Conservation (phyloP, 2,113 vertebrate genomes). For the Calidris pygmaea region DNA sequence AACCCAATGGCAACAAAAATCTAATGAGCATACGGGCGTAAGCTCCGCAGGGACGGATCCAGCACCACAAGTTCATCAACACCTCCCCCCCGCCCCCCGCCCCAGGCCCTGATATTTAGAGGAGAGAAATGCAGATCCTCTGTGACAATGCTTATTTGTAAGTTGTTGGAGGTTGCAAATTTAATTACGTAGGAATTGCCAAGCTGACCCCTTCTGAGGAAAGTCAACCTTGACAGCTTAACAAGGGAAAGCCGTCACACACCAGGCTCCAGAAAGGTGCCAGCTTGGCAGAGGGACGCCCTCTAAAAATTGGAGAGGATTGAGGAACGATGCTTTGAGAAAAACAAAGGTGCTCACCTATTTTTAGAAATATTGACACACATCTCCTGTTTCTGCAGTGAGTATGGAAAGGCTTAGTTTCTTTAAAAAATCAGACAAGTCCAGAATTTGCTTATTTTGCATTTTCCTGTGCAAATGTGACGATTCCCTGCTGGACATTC, state of each 20-base stretch:
- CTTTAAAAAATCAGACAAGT: background rate
- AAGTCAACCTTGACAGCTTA: background rate
- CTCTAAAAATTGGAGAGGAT: conserved; percentile 8
- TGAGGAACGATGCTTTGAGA: background rate
- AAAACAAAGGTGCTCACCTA: conserved; percentile 18
- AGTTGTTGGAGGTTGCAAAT: background rate
- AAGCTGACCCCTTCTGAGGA: background rate
- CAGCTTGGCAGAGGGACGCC: background rate
- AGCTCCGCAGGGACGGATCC: fast-evolving
- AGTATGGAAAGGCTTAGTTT: background rate
- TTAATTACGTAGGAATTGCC: background rate
- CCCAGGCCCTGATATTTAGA: fast-evolving
- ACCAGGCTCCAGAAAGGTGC: background rate
- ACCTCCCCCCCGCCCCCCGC: too few species aligned
- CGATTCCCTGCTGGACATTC: background rate
- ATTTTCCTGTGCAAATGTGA: background rate
- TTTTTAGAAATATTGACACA: background rate
- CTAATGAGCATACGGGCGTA: background rate
- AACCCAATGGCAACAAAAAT: background rate
- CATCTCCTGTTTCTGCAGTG: background rate
- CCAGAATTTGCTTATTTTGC: background rate
- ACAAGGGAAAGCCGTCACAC: background rate
- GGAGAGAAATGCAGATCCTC: background rate
- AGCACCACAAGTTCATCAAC: fast-evolving
- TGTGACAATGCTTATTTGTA: background rate